phyloP scores from a whole-genome alignment of 2,797 vertebrate species.

The Australoheros facetus region DNA sequence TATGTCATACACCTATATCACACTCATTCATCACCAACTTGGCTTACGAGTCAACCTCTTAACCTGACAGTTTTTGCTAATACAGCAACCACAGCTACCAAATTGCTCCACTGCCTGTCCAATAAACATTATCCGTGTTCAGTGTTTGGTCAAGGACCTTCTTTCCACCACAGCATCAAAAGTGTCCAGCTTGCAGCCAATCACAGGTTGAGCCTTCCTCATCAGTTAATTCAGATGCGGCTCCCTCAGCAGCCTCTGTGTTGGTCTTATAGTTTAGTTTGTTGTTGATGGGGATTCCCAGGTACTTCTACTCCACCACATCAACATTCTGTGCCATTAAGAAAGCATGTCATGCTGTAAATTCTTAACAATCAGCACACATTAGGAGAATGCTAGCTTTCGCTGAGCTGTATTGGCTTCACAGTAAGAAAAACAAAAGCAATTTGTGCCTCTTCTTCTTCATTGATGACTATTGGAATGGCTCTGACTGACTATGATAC shows the following conservation, averaged over 20 bases:
- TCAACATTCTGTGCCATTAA: background rate
- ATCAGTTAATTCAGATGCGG: background rate
- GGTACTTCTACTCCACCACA: background rate
- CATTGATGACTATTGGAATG: background rate
- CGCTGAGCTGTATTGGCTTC: background rate
- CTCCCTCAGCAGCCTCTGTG: background rate
- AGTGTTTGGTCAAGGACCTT: background rate
- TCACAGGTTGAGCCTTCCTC: background rate
- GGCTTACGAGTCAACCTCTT: background rate
- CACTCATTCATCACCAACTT: background rate
- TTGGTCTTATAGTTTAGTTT: background rate
- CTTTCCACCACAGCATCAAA: background rate
- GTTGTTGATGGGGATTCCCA: background rate
- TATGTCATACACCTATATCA: background rate
- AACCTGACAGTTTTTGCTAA: background rate
- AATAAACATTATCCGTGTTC: background rate
- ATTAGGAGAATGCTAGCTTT: background rate
- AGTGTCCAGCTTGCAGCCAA: background rate
- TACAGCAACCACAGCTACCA: background rate
- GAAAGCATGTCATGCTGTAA: background rate
- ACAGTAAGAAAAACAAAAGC: slow-evolving; percentile 3
- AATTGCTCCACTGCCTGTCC: background rate
- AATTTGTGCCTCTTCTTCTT: background rate
- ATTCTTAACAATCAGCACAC: background rate
- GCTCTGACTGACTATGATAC: background rate